phyloP scores from a whole-genome alignment of 2,113 vertebrate species.

The Rhinolophus sinicus region DNA sequence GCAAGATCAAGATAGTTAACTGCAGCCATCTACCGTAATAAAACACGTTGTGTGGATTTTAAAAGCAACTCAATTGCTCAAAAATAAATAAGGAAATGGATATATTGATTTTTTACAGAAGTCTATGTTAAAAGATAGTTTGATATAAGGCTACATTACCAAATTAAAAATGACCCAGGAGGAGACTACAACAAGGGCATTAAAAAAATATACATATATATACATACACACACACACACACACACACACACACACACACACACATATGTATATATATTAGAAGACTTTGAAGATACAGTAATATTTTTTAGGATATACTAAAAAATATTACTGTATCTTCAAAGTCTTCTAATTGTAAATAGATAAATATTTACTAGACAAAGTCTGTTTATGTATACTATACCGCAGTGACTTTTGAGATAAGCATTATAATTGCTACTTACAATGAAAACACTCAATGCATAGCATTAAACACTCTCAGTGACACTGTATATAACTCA shows the following conservation, averaged over 20 bases:
- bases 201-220: too few species aligned
- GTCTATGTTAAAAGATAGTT: slow-evolving; percentile 42
- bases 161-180: slow-evolving; percentile 18
- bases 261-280: too few species aligned
- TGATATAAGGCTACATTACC: slow-evolving; percentile 48
- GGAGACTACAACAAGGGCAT: slow-evolving; percentile 17
- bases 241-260: too few species aligned
- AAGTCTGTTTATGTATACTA: neutral
- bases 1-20: slow-evolving; percentile 62
- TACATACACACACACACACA: too few species aligned
- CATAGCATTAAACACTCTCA: neutral
- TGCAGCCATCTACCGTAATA: slow-evolving; percentile 25
- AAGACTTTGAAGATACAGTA: too few species aligned
- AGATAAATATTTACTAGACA: accelerated
- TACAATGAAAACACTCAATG: neutral
- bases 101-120: slow-evolving; percentile 73
- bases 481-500: neutral
- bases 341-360: neutral
- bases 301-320: too few species aligned
- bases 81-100: slow-evolving; percentile 71
- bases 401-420: neutral
- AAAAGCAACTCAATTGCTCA: slow-evolving; percentile 58
- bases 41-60: slow-evolving; percentile 43
- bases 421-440: neutral
- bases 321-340: neutral